Conservation (phyloP, 1,140 invertebrate species). For the Microplitis mediator region DNA sequence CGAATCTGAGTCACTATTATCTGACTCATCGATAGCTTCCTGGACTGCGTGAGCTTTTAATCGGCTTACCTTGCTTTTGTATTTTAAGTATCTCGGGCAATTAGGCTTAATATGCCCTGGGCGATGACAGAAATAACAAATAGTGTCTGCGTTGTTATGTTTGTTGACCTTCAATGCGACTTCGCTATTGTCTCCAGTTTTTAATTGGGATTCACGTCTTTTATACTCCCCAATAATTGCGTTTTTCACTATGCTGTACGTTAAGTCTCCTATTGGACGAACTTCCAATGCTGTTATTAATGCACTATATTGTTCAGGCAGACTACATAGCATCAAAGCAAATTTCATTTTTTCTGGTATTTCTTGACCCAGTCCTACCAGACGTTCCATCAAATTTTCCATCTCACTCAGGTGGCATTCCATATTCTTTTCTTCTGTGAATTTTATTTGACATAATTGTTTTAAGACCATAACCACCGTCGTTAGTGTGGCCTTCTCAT, state of each 20-base stretch:
- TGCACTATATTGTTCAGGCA: slow-evolving; percentile 25
- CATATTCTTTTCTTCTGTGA: slow-evolving; percentile 29
- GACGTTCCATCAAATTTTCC: slow-evolving; percentile 6
- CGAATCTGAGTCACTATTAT: too few relatives aligned
- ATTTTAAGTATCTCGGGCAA: neutral
- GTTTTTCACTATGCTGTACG: slow-evolving; percentile 21
- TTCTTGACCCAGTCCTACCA: slow-evolving; percentile 28
- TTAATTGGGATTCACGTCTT: slow-evolving; percentile 13
- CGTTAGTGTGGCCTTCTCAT: slow-evolving; percentile 32
- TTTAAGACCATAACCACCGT: slow-evolving; percentile 29
- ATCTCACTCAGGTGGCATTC: slow-evolving; percentile 33
- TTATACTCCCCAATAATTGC: slow-evolving; percentile 31
- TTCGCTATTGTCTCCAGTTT: neutral
- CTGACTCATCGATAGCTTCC: too few relatives aligned
- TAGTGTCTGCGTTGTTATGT: neutral
- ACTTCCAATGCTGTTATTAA: slow-evolving; percentile 33
- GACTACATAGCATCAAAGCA: slow-evolving; percentile 28
- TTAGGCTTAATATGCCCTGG: neutral
- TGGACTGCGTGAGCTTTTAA: too few relatives aligned
- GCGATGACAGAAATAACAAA: too few relatives aligned
- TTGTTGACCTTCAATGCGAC: neutral
- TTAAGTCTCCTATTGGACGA: slow-evolving; percentile 25
- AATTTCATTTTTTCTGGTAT: slow-evolving; percentile 11
- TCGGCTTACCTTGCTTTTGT: too few relatives aligned
- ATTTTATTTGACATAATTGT: slow-evolving; percentile 17